phyloP scores from a whole-genome alignment of 2,797 vertebrate genomes.

The Acipenser transmontanus region DNA sequence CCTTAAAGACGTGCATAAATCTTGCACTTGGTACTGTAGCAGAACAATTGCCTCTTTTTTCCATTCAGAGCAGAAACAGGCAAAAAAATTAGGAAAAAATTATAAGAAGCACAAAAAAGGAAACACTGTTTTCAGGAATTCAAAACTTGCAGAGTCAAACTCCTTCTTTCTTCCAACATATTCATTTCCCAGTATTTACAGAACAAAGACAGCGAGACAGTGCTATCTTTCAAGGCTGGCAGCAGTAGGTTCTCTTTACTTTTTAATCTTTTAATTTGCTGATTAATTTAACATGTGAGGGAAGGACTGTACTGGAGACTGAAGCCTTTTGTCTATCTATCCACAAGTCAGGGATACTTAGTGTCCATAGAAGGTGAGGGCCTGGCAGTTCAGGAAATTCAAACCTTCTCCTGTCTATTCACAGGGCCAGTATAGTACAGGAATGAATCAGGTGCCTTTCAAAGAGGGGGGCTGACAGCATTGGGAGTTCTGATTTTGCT shows the following conservation, averaged over 20 bases:
- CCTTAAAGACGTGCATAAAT: not conserved
- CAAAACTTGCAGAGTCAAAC: conserved; percentile 25
- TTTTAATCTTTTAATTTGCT: conserved; percentile 50
- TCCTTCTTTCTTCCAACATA: conserved; percentile 59
- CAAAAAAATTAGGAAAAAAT: conserved; percentile 19
- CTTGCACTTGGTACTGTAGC: not conserved
- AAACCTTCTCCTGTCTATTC: no score
- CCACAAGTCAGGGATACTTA: conserved; percentile 16
- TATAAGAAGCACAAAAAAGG: conserved; percentile 50
- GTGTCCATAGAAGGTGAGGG: no score
- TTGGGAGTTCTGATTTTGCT: no score
- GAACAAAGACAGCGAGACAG: conserved; percentile 56
- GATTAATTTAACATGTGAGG: conserved; percentile 41
- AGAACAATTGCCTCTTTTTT: conserved; percentile 8
- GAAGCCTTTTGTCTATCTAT: conserved; percentile 40
- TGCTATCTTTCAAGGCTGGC: conserved; percentile 49
- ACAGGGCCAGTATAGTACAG: not conserved
- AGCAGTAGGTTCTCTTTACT: conserved; percentile 35
- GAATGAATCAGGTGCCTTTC: not conserved
- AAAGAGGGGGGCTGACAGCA: not conserved
- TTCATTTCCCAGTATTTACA: conserved; percentile 48
- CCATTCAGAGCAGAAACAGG: not conserved
- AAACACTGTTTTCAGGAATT: conserved; percentile 47
- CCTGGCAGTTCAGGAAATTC: no score
- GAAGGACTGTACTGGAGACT: conserved; percentile 35